Evolutionary conservation across 1,140 invertebrate species (phyloP), one percentile per base, ranked within the genome.

Genomic region (Paraescarpia echinospica): DNA sequence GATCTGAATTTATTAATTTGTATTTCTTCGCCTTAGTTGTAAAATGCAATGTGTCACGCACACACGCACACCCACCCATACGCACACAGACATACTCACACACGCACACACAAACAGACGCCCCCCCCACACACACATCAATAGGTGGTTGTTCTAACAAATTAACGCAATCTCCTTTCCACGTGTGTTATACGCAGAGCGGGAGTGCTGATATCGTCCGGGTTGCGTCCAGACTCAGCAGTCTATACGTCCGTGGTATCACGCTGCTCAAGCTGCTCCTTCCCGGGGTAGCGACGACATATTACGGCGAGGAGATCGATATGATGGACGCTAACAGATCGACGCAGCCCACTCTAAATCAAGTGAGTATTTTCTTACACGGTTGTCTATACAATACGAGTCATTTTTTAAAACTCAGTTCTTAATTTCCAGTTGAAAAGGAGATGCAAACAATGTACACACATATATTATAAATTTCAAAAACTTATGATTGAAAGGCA

Each of bases 231-330:
- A 22, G 35, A 90, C 34, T 90, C 9, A 41, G 90, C 34, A 34
- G 34, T 33, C 34, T 22, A 2, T 90, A 34, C n/a, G 35, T 90
- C 33, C 93, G 95, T 91, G 94, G 94, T 14, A 92, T 95, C 89
- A 95, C 95, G 92, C 93, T 95, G 93, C 90, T 95, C 92, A 88
- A 94, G 92, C 91, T 96, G 34, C 94, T 94, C 2, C 91, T 96
- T 35, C 94, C 95, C 18, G 95, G 95, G 27, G 95, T 95, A 14
- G 94, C 95, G 0, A 94, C 94, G 35, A 94, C 94, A 1, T 96
- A 96, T 93, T 95, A 95, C 92, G 95, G 95, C 0, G 95, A 96
- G 41, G 95, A 96, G 92, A 94, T 96, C 27, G 95, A 95, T 41
- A 95, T 95, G 95, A 31, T 51, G 14, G 41, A 51, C 34, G 48